Evolutionary conservation across 2,113 vertebrate species (phyloP), one percentile per base, ranked within the genome.

Genomic region (Hypocryptadius cinnamomeus): DNA sequence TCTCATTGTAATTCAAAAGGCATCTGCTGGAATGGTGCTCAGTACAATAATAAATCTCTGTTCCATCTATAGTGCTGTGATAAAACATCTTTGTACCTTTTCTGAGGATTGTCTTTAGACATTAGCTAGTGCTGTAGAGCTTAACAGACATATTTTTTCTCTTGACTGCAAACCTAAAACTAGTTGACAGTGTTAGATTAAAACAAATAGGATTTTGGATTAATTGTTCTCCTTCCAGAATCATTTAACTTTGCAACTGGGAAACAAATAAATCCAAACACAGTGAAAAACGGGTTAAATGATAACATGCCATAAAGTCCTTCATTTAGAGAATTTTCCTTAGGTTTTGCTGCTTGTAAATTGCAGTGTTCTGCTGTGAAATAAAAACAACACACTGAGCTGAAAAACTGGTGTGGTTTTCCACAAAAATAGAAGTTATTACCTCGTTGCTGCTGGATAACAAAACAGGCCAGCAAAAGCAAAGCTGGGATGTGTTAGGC

Each of bases 1-100:
- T 97, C 97, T 97, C 96, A 97, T 97, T 98, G 94, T 97, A 95
- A 97, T 98, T 98, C 96, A 83, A 95, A 93, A 94, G 95, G 95
- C 95, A 94, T 96, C 93, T 96, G 94, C 93, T 96, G 95, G 96
- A 97, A 91, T 92, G 84, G 90, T 77, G 63, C 89, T 96, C 89
- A 70, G 94, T 94, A 79, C 92, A 57, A 37, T 93, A 96, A 97
- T 97, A 96, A 97, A 98, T 97, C 94, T 97, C 95, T 11, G 5
- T 94, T 96, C 95, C 87, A 88, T 97, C 94, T 93, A 94, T 65
- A 78, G 16, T 24, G 87, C 96, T 81, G 86, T 93, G 95, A 97
- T 97, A 96, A 98, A 97, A 95, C 60, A 90, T 96, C 92, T 94
- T 95, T 94, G 86, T 93, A 97, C 93, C 91, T 97, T 97, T 96